Evolutionary conservation across 2,888 invertebrate genomes (phyloP).

Genomic region (Ligdia adustata): DNA sequence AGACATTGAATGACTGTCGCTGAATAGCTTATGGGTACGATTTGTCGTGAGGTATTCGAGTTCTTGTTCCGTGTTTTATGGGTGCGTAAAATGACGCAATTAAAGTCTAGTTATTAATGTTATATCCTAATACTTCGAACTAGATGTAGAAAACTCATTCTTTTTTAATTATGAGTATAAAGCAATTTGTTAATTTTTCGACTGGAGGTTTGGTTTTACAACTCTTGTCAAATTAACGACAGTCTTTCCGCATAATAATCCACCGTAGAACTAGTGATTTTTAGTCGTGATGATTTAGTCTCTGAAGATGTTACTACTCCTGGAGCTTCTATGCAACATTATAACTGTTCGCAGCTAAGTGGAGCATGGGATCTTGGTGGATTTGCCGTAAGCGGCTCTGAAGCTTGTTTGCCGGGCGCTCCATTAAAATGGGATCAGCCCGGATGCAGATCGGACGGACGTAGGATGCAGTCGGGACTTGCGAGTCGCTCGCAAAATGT

Average conservation of each 20-base stretch:
- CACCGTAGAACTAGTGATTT: too few relatives aligned
- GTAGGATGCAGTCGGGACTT: slow-evolving; percentile 50
- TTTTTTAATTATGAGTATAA: too few relatives aligned
- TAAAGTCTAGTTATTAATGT: slow-evolving; percentile 15
- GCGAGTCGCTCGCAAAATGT: slow-evolving; percentile 37
- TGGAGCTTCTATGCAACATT: slow-evolving; percentile 38
- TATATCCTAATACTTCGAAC: too few relatives aligned
- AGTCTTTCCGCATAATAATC: too few relatives aligned
- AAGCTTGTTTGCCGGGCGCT: slow-evolving; percentile 82
- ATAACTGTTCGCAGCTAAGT: slow-evolving; percentile 70
- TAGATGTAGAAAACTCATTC: too few relatives aligned
- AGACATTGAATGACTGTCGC: slow-evolving; percentile 44
- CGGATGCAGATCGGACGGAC: slow-evolving; percentile 81
- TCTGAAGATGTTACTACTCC: neutral
- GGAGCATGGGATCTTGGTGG: slow-evolving; percentile 74
- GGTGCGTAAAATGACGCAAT: slow-evolving; percentile 22
- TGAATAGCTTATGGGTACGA: slow-evolving; percentile 46
- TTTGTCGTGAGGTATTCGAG: slow-evolving; percentile 49
- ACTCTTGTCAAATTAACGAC: too few relatives aligned
- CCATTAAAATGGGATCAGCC: slow-evolving; percentile 83
- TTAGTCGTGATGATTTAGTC: too few relatives aligned
- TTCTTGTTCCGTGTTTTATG: slow-evolving; percentile 28
- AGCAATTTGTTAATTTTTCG: too few relatives aligned
- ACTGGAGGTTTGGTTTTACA: too few relatives aligned
- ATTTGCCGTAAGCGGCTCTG: slow-evolving; percentile 80